Evolutionary conservation across 1,140 invertebrate species (phyloP).

Genomic region (Gyrodactylus salaris): DNA sequence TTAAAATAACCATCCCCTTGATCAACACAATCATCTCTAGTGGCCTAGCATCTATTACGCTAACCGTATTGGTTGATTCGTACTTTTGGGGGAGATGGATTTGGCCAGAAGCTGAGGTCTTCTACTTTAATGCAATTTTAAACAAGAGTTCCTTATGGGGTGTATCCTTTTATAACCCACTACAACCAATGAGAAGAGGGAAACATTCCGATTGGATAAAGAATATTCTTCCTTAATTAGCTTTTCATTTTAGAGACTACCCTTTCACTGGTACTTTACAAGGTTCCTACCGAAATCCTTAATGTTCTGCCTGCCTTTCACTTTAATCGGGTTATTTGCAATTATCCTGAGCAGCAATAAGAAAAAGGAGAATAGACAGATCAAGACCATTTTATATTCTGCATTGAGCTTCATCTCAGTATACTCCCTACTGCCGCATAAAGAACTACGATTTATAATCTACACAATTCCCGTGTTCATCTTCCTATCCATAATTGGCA

Average conservation of each 20-base stretch:
- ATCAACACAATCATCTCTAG: neutral
- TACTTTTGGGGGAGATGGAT: slow-evolving; percentile 53
- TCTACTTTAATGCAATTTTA: slow-evolving; percentile 65
- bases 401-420: slow-evolving; percentile 45
- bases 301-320: slow-evolving; percentile 37
- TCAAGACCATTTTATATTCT: slow-evolving; percentile 33
- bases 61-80: slow-evolving; percentile 52
- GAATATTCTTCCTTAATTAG: neutral
- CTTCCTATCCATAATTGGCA: slow-evolving; percentile 46
- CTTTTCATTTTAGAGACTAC: slow-evolving; percentile 34
- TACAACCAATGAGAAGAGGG: too few relatives aligned
- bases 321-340: slow-evolving; percentile 35
- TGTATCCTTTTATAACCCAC: slow-evolving; percentile 39
- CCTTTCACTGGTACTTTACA: slow-evolving; percentile 92
- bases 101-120: slow-evolving; percentile 89
- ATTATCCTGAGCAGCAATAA: neutral
- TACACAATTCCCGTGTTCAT: slow-evolving; percentile 77
- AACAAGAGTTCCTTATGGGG: slow-evolving; percentile 88
- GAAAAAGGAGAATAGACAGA: slow-evolving; percentile 34
- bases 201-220: neutral
- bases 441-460: slow-evolving; percentile 85
- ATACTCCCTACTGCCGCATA: slow-evolving; percentile 81
- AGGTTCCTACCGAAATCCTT: slow-evolving; percentile 65
- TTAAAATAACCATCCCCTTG: neutral
- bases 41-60: slow-evolving; percentile 3